Evolutionary conservation across 2,797 vertebrate species (phyloP).

Genomic region (Nothura maculosa): DNA sequence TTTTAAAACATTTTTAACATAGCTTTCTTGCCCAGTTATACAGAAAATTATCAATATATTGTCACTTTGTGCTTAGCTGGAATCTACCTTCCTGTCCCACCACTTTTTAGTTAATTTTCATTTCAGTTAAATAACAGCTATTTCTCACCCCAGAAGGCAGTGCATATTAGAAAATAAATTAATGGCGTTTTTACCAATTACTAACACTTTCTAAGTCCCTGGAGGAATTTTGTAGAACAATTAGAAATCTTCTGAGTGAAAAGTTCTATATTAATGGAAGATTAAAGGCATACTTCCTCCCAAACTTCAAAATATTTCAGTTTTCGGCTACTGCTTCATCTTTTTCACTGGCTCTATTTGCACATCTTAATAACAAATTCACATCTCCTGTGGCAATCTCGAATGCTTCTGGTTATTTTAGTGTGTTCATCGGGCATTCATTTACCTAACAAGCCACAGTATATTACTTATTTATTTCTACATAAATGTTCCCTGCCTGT

Average conservation of each 20-base stretch:
- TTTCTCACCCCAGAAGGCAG: neutral
- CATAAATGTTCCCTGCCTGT: rapidly evolving
- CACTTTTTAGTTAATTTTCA: neutral
- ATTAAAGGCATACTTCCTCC: rapidly evolving
- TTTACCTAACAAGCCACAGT: neutral
- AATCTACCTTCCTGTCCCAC: neutral
- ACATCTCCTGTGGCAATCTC: neutral
- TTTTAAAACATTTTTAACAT: neutral
- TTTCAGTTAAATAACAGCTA: neutral
- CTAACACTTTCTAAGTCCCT: neutral
- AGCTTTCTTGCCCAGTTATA: neutral
- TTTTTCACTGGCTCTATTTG: neutral
- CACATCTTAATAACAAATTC: neutral
- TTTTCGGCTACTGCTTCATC: neutral
- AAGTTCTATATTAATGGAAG: rapidly evolving
- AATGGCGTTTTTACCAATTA: neutral
- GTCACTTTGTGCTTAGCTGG: neutral
- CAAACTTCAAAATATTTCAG: neutral
- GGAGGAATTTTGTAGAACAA: neutral
- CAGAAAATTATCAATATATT: neutral
- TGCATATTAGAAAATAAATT: neutral
- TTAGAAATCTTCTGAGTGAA: neutral
- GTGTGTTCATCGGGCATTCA: neutral
- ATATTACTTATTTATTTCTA: neutral
- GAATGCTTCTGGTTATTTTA: neutral